Evolutionary conservation across 2,797 vertebrate species (phyloP), one percentile per base, ranked within the genome.

Genomic region (Sus cebifrons): DNA sequence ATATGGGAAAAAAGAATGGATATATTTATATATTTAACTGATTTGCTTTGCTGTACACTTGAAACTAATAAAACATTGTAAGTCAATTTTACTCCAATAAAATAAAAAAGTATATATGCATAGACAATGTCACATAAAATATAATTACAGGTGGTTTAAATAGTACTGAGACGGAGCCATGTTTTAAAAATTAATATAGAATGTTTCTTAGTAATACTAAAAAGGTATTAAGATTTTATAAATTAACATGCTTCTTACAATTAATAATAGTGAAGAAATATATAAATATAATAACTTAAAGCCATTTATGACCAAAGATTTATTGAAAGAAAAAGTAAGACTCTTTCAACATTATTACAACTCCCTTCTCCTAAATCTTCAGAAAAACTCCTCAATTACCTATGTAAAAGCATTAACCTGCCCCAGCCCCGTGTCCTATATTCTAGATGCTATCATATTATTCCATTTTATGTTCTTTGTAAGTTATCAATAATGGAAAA

Each of bases 101-200:
- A 36, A 36, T 36, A 36, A 36, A 36, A 36, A 36, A 36, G 36
- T 68, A 77, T 78, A 78, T n/a, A 18, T 64, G 7, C 14, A 56
- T 7, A 67, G 85, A 18, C 16, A 60, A 87, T 44, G 7, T 82
- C 81, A 54, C 36, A 3, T 58, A 86, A 95, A 91, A 96, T 73
- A 5, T 62, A 36, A 89, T 56, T 62, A 36, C 87, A 36, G 68
- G 32, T 44, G 81, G 62, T 3, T 71, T 87, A 64, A 84, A 75
- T 78, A 52, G 58, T 64, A 87, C 40, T 56, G 49, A 73, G 40
- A 90, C 56, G 78, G 54, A 87, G 32, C 49, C 78, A 36, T 4
- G 2, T 52, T 71, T 91, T 44, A 77, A 94, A 73, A 58, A 62
- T 77, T 74, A 67, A n/a, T 65, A n/a, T 67, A 68, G n/a, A 91